A percentile compares a stretch with the other conserved stretches of the same genome.
Evolutionary conservation across 2,888 invertebrate genomes (phyloP).

Genomic region (Parnassius orleans): DNA sequence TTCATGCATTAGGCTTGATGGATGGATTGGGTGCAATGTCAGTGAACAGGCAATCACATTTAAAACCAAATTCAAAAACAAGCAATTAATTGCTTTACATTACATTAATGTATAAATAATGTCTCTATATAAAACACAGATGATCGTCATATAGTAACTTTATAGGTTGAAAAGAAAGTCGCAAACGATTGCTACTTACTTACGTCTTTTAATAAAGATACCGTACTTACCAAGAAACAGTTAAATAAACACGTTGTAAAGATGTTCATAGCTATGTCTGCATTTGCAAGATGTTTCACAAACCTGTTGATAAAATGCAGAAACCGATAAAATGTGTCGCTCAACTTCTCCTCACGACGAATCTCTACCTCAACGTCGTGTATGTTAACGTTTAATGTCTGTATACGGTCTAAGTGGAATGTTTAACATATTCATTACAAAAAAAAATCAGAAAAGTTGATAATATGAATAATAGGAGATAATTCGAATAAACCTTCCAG

Average conservation of each 20-base stretch:
- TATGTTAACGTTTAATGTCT: constrained; percentile 22
- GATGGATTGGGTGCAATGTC: no score
- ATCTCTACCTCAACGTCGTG: constrained; percentile 30
- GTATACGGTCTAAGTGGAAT: not conserved
- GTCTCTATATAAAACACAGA: no score
- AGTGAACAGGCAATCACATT: no score
- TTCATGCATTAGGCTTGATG: no score
- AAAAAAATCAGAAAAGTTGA: no score
- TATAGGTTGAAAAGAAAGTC: constrained; percentile 8
- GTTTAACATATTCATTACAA: not conserved
- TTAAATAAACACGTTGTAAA: constrained; percentile 36
- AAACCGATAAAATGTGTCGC: constrained; percentile 38
- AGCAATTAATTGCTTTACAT: no score
- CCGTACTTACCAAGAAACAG: constrained; percentile 25
- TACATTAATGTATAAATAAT: no score
- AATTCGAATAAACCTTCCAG: no score
- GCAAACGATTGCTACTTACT: constrained; percentile 2
- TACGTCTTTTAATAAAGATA: constrained; percentile 1
- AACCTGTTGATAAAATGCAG: constrained; percentile 45
- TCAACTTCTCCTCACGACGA: constrained; percentile 35
- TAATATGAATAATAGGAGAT: no score
- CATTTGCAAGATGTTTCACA: constrained; percentile 50
- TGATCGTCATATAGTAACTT: no score
- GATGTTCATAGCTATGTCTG: constrained; percentile 37
- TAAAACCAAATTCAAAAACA: no score